Conservation (phyloP, 2,113 vertebrate genomes). For the Okapia johnstoni region DNA sequence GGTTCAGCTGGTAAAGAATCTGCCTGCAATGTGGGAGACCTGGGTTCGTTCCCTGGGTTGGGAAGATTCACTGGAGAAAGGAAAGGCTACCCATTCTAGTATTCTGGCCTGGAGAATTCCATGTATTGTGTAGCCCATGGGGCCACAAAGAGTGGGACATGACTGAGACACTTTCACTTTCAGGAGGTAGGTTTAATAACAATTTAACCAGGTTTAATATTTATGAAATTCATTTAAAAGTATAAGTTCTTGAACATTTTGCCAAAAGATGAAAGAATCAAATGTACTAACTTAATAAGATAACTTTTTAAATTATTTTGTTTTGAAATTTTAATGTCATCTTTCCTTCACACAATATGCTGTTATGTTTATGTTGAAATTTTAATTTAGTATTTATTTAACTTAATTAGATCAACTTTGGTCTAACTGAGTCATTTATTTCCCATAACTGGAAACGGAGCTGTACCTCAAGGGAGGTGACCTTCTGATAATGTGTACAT, state of each 20-base stretch:
- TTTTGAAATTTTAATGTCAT: neutral
- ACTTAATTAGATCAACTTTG: neutral
- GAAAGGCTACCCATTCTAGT: neutral
- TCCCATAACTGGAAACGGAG: neutral
- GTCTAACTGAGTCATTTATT: neutral
- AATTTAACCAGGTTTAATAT: neutral
- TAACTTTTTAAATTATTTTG: neutral
- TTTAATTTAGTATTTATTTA: neutral
- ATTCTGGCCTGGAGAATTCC: neutral
- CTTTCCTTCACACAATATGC: neutral
- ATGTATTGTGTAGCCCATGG: neutral
- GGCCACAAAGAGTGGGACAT: neutral
- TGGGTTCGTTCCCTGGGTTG: neutral
- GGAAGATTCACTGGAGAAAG: neutral
- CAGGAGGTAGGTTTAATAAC: neutral
- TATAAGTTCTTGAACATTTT: neutral
- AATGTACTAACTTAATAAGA: neutral
- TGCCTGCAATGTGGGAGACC: neutral
- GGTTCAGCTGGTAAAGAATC: neutral
- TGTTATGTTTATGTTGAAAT: neutral
- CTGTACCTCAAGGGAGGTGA: neutral
- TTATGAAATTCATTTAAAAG: neutral
- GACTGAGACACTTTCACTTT: neutral
- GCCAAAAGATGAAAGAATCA: neutral
- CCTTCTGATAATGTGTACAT: neutral